Evolutionary conservation across 2,797 vertebrate genomes (phyloP).

Genomic region (Toxotes lorentzi): DNA sequence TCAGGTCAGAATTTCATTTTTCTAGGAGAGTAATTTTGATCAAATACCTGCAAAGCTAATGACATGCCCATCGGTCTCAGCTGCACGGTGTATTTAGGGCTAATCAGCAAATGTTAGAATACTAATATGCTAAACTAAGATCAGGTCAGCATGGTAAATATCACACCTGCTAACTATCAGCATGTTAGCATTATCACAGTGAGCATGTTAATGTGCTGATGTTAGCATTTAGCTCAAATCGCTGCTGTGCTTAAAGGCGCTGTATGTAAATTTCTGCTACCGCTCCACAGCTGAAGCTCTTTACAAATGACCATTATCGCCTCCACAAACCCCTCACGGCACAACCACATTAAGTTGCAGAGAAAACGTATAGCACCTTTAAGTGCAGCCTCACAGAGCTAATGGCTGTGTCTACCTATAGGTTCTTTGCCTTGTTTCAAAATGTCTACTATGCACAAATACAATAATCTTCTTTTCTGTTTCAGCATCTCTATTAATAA

Average conservation of each 20-base stretch:
- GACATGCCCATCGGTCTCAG: too few species aligned
- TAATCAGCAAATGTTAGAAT: background rate
- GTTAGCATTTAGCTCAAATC: background rate
- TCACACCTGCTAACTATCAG: background rate
- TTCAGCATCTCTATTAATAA: conserved; percentile 43
- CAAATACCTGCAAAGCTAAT: too few species aligned
- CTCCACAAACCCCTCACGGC: too few species aligned
- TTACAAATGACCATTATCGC: too few species aligned
- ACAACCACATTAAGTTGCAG: too few species aligned
- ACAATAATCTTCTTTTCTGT: conserved; percentile 41
- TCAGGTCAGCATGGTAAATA: background rate
- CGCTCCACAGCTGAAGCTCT: too few species aligned
- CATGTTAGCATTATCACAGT: background rate
- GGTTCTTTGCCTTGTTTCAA: conserved; percentile 9
- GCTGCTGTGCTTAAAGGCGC: background rate
- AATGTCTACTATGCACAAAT: conserved; percentile 36
- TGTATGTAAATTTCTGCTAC: too few species aligned
- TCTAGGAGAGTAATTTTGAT: too few species aligned
- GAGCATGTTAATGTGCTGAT: background rate
- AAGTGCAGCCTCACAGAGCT: background rate
- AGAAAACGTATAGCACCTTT: too few species aligned
- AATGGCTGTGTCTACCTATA: background rate
- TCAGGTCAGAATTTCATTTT: too few species aligned
- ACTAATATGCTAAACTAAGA: background rate
- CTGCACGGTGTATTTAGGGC: background rate